phyloP scores from a whole-genome alignment of 2,113 vertebrate genomes.

The Lipophrys pholis region DNA sequence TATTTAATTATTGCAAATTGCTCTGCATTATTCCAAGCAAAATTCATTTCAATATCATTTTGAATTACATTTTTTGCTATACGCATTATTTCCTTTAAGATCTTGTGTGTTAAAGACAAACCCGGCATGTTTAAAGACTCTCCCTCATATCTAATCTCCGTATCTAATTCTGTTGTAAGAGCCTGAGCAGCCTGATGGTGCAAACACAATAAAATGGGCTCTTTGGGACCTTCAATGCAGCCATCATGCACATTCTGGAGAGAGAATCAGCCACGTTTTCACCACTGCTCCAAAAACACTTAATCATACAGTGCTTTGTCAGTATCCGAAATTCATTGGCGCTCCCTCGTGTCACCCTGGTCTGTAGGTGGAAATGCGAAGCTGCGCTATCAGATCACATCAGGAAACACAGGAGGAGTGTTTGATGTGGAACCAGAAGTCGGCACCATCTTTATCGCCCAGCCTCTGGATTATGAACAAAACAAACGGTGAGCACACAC shows the following conservation, averaged over 20 bases:
- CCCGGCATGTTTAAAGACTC: too few species aligned
- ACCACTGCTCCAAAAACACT: background rate
- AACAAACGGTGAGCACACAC: constrained; percentile 77
- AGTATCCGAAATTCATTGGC: background rate
- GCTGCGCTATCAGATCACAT: constrained; percentile 90
- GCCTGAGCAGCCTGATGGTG: too few species aligned
- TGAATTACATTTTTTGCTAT: too few species aligned
- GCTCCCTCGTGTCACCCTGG: background rate
- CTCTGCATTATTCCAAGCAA: too few species aligned
- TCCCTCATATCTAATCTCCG: too few species aligned
- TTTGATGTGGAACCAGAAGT: constrained; percentile 90
- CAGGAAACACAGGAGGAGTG: constrained; percentile 87
- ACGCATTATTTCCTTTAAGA: too few species aligned
- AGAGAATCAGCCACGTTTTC: background rate
- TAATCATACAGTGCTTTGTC: background rate
- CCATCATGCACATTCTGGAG: background rate
- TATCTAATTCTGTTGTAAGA: too few species aligned
- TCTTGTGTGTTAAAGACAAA: too few species aligned
- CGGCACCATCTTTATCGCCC: constrained; percentile 88
- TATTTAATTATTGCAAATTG: too few species aligned
- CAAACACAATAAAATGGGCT: too few species aligned
- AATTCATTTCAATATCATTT: too few species aligned
- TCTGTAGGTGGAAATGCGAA: constrained; percentile 88
- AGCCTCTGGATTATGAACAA: constrained; percentile 90
- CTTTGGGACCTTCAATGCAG: too few species aligned